Evolutionary conservation across 2,113 vertebrate species (phyloP).

Genomic region (Antigone vipio): DNA sequence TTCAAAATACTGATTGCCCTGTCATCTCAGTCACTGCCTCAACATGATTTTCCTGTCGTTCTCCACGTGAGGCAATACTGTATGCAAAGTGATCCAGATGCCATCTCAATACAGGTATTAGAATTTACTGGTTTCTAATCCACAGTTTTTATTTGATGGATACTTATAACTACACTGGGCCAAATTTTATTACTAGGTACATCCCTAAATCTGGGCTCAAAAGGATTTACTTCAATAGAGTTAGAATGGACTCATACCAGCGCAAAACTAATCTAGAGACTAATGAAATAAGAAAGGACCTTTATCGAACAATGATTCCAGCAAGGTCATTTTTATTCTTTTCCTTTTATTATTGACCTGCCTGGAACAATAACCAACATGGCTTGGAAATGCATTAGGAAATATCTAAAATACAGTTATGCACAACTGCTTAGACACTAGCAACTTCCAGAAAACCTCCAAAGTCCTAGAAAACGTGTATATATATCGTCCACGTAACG

Average conservation of each 20-base stretch:
- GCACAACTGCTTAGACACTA: background rate
- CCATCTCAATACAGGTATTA: background rate
- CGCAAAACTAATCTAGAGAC: constrained; percentile 3
- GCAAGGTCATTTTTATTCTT: constrained; percentile 16
- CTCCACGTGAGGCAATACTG: background rate
- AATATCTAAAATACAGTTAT: background rate
- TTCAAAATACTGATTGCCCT: background rate
- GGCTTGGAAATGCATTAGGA: background rate
- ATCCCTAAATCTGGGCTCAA: background rate
- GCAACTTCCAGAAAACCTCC: background rate
- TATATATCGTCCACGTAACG: background rate
- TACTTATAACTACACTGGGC: background rate
- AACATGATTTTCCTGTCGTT: background rate
- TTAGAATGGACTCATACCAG: background rate
- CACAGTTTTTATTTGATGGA: background rate
- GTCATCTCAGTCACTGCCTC: background rate
- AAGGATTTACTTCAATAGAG: background rate
- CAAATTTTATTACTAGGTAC: background rate
- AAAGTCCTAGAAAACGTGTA: background rate
- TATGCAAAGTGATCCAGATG: background rate
- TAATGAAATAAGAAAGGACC: background rate
- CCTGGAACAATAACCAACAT: background rate
- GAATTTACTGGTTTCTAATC: background rate
- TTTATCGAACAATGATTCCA: background rate
- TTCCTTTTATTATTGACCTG: constrained; percentile 4